phyloP scores from a whole-genome alignment of 1,140 invertebrate genomes.

The Heliothis subflexa region DNA sequence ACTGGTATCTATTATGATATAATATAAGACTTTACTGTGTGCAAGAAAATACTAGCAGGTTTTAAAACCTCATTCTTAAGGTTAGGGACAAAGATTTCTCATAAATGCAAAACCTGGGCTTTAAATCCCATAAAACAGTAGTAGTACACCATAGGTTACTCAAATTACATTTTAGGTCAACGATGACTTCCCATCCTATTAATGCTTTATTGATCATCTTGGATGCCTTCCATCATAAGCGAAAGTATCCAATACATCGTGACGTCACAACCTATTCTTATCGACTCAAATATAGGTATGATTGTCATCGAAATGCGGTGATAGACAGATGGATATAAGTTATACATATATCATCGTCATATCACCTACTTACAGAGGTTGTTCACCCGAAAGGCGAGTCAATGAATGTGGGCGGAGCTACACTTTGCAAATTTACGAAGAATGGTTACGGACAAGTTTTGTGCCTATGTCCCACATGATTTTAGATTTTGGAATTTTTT shows the following conservation, averaged over 20 bases:
- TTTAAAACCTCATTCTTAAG: too few species aligned
- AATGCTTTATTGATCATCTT: conserved; percentile 6
- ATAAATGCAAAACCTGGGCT: neutral
- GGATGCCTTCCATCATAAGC: conserved; percentile 11
- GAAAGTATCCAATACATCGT: conserved; percentile 15
- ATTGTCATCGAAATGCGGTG: conserved; percentile 5
- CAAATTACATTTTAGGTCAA: neutral
- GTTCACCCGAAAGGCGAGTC: conserved; percentile 9
- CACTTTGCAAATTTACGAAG: conserved; percentile 3
- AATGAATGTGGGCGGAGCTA: conserved; percentile 3
- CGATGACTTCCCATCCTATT: neutral
- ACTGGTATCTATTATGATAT: too few species aligned
- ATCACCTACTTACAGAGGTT: conserved; percentile 15
- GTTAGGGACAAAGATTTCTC: too few species aligned
- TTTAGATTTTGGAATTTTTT: too few species aligned
- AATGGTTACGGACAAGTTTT: neutral
- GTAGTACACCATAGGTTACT: neutral
- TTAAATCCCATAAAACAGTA: neutral
- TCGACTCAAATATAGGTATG: neutral
- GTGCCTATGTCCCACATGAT: neutral
- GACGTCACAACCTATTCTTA: conserved; percentile 12
- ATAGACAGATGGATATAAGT: neutral
- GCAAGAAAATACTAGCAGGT: too few species aligned
- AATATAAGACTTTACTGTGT: too few species aligned
- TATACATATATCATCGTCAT: neutral